phyloP scores from a whole-genome alignment of 2,888 invertebrate genomes.

The Lasioglossum lativentre region DNA sequence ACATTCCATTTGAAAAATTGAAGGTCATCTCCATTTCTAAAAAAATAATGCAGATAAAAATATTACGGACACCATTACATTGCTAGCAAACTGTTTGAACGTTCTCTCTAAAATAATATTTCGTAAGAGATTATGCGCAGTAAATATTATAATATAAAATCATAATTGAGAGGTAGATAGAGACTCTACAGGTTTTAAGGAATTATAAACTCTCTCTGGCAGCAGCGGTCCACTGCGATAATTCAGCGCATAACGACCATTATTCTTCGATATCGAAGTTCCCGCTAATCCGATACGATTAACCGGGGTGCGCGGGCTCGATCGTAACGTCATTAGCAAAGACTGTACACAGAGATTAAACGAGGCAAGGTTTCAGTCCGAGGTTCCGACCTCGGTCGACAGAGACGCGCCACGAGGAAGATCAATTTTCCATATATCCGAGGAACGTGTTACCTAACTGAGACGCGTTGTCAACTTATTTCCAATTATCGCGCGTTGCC shows the following conservation, averaged over 20 bases:
- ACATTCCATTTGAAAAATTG: no score
- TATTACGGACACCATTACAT: no score
- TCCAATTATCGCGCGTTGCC: slow-evolving; percentile 16
- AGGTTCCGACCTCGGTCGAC: not conserved
- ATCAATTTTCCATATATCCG: slow-evolving; percentile 24
- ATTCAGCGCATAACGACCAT: slow-evolving; percentile 24
- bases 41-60: no score
- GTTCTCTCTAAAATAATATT: not conserved
- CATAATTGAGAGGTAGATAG: not conserved
- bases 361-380: not conserved
- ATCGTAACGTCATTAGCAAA: slow-evolving; percentile 42
- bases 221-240: slow-evolving; percentile 5
- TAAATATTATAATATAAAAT: not conserved
- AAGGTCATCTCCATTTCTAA: no score
- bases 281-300: slow-evolving; percentile 42
- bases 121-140: not conserved
- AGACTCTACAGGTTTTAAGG: not conserved
- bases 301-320: slow-evolving; percentile 16
- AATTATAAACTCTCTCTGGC: not conserved
- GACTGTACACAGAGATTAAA: slow-evolving; percentile 37
- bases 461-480: slow-evolving; percentile 29
- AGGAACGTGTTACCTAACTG: slow-evolving; percentile 7
- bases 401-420: not conserved
- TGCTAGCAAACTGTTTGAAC: no score
- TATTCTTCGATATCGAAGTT: slow-evolving; percentile 36